Percentiles rank a stretch among this genome's conserved stretches.
phyloP scores from a whole-genome alignment of 2,797 vertebrate species.

The Lerista edwardsae region DNA sequence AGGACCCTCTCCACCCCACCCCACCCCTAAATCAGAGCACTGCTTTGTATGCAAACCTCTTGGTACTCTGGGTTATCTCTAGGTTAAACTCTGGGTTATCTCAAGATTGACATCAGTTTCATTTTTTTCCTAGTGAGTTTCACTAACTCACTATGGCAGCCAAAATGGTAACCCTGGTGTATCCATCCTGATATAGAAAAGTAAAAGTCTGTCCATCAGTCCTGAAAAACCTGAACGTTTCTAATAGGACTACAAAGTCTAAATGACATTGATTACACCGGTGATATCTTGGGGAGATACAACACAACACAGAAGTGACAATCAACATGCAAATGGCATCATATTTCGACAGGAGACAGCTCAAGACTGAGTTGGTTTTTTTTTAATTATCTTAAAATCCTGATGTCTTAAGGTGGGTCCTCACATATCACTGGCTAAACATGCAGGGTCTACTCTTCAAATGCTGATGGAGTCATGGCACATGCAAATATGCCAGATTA shows the following conservation, averaged over 20 bases:
- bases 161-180: background rate
- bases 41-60: no score
- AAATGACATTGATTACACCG: background rate
- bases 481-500: slow-evolving; percentile 27
- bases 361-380: background rate
- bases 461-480: background rate
- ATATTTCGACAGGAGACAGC: background rate
- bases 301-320: slow-evolving; percentile 15
- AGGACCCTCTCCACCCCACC: no score
- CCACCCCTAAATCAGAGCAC: no score
- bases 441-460: slow-evolving; percentile 36
- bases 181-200: background rate
- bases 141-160: background rate
- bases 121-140: slow-evolving; percentile 23
- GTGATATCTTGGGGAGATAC: background rate
- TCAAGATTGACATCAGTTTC: slow-evolving; percentile 11
- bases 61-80: background rate
- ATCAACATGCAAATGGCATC: slow-evolving; percentile 9
- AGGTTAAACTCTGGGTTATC: no score
- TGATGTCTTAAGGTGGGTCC: slow-evolving; percentile 12
- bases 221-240: slow-evolving; percentile 4
- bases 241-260: slow-evolving; percentile 18
- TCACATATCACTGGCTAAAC: background rate
- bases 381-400: background rate
- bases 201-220: background rate